Evolutionary conservation across 2,113 vertebrate genomes (phyloP).

Genomic region (Anoplopoma fimbria): DNA sequence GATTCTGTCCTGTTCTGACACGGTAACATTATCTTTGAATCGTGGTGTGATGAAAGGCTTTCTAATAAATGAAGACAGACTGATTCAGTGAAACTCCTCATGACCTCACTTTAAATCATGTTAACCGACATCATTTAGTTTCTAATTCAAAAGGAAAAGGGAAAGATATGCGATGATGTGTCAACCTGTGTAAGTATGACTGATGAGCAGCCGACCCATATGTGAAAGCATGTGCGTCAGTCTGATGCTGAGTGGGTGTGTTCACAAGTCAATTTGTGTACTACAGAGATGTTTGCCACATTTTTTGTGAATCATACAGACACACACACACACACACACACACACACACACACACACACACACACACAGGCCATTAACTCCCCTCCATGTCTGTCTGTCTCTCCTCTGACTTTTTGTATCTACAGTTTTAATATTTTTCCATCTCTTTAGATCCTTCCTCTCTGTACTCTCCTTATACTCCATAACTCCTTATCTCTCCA

Average conservation of each 20-base stretch:
- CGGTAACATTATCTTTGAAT: not conserved
- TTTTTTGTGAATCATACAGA: constrained; percentile 27
- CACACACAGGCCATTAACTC: not conserved
- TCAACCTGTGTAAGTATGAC: constrained; percentile 28
- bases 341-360: constrained; percentile 8
- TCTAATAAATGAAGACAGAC: not conserved
- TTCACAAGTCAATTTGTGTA: constrained; percentile 26
- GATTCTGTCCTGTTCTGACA: not conserved
- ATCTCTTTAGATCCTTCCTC: constrained; percentile 9
- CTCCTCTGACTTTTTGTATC: constrained; percentile 2
- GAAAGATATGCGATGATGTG: not conserved
- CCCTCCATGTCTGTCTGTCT: not conserved
- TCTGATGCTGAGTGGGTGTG: constrained; percentile 46
- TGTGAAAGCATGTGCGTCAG: constrained; percentile 59
- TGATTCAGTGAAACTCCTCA: not conserved
- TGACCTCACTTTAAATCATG: not conserved
- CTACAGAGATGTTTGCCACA: constrained; percentile 32
- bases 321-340: not conserved
- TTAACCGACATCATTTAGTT: not conserved
- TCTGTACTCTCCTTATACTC: not conserved
- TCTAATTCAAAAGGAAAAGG: constrained; percentile 7
- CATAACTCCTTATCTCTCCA: not conserved
- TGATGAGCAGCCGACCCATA: constrained; percentile 24
- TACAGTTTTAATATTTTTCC: not conserved
- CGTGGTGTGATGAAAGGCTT: not conserved